Percentiles rank a stretch among this genome's conserved stretches.
These are phyloP conservation scores for Gortyna flavago DNA, from an alignment of 2,888 invertebrate species.

Conservation along the genomic window DNA sequence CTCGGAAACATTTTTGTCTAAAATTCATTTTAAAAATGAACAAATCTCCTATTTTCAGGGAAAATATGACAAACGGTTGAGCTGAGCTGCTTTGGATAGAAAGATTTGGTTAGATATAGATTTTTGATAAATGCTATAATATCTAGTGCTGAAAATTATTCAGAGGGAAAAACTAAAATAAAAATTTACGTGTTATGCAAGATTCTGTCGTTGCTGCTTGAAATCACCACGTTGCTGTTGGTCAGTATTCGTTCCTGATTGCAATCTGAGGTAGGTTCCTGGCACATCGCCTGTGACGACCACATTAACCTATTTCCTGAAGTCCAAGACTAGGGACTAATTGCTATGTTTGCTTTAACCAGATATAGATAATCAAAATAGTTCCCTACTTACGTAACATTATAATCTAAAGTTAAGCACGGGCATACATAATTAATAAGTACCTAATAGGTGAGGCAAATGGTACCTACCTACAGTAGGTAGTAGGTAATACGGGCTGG, in stretches of 20 bases:
- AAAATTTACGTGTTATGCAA: background rate
- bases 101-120: background rate
- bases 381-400: background rate
- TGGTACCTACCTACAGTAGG: background rate
- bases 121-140: too few relatives aligned
- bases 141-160: background rate
- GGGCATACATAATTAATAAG: background rate
- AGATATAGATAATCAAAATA: background rate
- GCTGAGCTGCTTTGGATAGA: background rate
- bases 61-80: background rate
- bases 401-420: background rate
- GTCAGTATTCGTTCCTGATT: constrained; percentile 14
- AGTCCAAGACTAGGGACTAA: constrained; percentile 9
- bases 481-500: background rate
- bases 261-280: constrained; percentile 16
- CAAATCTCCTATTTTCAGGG: background rate
- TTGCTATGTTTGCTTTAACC: constrained; percentile 18
- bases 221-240: background rate
- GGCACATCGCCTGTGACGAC: constrained; percentile 28
- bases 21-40: background rate
- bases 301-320: constrained; percentile 34
- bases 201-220: background rate
- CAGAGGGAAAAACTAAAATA: background rate
- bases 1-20: constrained; percentile 3
- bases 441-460: background rate